A percentile compares a stretch with the other conserved stretches of the same genome.
Evolutionary conservation across 2,888 invertebrate genomes (phyloP).

Genomic region (Pasiphila rectangulata): DNA sequence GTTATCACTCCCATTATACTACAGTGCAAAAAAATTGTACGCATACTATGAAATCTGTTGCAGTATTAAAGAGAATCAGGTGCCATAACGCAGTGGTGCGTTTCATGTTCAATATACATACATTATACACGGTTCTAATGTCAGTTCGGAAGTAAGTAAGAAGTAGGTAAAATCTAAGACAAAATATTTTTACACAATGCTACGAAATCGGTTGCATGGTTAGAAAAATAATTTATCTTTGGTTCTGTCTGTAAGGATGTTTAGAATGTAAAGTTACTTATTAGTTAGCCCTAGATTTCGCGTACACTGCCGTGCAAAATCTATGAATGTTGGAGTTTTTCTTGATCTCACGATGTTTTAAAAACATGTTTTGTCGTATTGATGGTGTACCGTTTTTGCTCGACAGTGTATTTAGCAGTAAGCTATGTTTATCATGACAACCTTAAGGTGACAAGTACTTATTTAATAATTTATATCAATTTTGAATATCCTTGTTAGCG

Average conservation of each 20-base stretch:
- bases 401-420: conserved; percentile 24
- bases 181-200: conserved; percentile 11
- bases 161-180: background rate
- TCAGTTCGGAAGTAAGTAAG: background rate
- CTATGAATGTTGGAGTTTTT: conserved; percentile 13
- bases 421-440: conserved; percentile 39
- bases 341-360: conserved; percentile 31
- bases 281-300: conserved; percentile 16
- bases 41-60: background rate
- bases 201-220: conserved; percentile 1
- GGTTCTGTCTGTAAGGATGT: conserved; percentile 23
- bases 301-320: conserved; percentile 27
- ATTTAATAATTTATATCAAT: conserved; percentile 32
- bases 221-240: conserved; percentile 4
- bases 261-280: conserved; percentile 16
- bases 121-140: conserved; percentile 5
- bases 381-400: conserved; percentile 27
- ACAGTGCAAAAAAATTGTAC: conserved; percentile 12
- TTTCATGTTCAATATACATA: too few relatives aligned
- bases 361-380: conserved; percentile 22
- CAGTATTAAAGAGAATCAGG: conserved; percentile 22
- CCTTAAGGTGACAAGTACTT: conserved; percentile 40
- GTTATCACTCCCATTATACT: conserved; percentile 1
- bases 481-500: conserved; percentile 22
- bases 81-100: conserved; percentile 20